Conservation (phyloP, 1,140 invertebrate species). For the Myzus persicae region DNA sequence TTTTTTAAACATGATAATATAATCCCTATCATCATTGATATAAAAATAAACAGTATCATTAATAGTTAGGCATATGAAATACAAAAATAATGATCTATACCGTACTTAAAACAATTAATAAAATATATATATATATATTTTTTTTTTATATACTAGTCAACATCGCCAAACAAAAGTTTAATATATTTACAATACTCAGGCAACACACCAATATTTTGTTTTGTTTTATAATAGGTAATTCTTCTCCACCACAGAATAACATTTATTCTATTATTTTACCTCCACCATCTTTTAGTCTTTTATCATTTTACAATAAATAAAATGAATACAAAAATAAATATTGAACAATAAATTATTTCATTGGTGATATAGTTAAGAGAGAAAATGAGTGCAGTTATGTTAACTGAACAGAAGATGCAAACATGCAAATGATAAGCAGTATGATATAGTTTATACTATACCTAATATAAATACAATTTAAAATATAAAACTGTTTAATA, state of each 20-base stretch:
- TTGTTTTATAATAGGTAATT: not conserved
- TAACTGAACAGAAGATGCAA: slow-evolving; percentile 18
- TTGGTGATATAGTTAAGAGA: not conserved
- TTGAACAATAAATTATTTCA: not conserved
- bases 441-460: not conserved
- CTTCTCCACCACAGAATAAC: not conserved
- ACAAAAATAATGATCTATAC: not conserved
- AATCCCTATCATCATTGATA: not conserved
- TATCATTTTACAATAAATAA: not conserved
- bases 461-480: not conserved
- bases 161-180: slow-evolving; percentile 44
- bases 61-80: not conserved
- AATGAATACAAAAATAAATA: not conserved
- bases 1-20: not conserved
- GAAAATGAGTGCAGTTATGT: slow-evolving; percentile 29
- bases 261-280: not conserved
- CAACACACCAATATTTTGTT: slow-evolving; percentile 7
- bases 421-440: slow-evolving; percentile 55
- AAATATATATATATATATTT: not conserved
- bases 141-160: slow-evolving; percentile 1
- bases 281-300: slow-evolving; percentile 4
- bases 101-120: not conserved
- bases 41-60: not conserved
- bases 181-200: slow-evolving; percentile 23
- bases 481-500: not conserved